Percentiles rank a stretch among this genome's conserved stretches.
These are phyloP conservation scores for Aproaerema taeniolella DNA, from an alignment of 2,888 invertebrate genomes.

Conservation along the genomic window DNA sequence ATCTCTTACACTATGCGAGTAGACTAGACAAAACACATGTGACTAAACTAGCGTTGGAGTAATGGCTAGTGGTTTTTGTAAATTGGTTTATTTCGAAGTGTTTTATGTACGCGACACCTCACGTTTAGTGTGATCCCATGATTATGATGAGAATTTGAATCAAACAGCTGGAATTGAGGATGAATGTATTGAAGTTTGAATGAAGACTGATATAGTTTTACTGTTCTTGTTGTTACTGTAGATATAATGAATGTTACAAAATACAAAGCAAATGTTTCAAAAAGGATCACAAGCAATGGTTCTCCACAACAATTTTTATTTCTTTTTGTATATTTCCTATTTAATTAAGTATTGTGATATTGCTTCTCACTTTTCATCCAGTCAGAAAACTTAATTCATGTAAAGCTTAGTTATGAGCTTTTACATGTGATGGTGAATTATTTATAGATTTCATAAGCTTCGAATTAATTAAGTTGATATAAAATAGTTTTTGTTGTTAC, in stretches of 20 bases:
- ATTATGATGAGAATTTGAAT: slow-evolving; percentile 10
- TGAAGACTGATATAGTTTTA: slow-evolving; percentile 69
- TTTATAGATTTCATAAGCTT: slow-evolving; percentile 3
- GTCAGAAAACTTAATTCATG: slow-evolving; percentile 1
- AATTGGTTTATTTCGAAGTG: slow-evolving; percentile 11
- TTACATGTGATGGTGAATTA: not conserved
- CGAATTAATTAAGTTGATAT: slow-evolving; percentile 1
- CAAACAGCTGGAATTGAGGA: slow-evolving; percentile 17
- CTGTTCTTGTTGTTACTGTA: slow-evolving; percentile 46
- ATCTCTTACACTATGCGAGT: too few relatives aligned
- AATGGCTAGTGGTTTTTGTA: slow-evolving; percentile 7
- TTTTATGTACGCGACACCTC: slow-evolving; percentile 5
- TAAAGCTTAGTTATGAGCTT: slow-evolving; percentile 1
- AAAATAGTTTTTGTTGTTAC: slow-evolving; percentile 4
- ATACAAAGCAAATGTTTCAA: slow-evolving; percentile 25
- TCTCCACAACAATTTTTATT: slow-evolving; percentile 29
- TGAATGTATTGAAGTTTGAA: slow-evolving; percentile 48
- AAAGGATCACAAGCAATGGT: slow-evolving; percentile 22
- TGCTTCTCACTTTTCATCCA: slow-evolving; percentile 2
- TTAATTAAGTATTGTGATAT: slow-evolving; percentile 16
- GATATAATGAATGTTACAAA: slow-evolving; percentile 34
- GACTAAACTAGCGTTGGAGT: too few relatives aligned
- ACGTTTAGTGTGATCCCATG: slow-evolving; percentile 6
- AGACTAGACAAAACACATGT: too few relatives aligned
- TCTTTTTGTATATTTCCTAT: slow-evolving; percentile 28